Evolutionary conservation across 2,888 invertebrate species (phyloP).

Genomic region (Ophion slaviceki): DNA sequence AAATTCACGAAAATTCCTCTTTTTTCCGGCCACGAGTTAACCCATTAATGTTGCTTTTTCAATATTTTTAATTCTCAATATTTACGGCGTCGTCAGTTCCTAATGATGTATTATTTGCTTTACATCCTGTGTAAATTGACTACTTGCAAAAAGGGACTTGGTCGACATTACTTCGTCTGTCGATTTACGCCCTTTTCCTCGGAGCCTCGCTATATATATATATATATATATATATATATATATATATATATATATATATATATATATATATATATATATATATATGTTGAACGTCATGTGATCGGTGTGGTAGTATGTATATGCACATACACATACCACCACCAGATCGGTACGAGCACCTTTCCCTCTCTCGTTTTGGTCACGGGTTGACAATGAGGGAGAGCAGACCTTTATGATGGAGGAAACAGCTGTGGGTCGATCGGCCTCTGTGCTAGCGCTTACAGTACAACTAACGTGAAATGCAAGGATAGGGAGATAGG

Average conservation of each 20-base stretch:
- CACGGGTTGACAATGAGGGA: conserved; percentile 79
- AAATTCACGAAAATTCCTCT: too few relatives aligned
- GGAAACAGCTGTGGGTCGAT: conserved; percentile 83
- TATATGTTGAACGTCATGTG: background rate
- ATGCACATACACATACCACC: conserved; percentile 9
- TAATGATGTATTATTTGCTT: background rate
- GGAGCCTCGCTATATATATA: background rate
- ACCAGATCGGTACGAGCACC: conserved; percentile 16
- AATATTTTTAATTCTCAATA: background rate
- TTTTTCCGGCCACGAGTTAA: too few relatives aligned
- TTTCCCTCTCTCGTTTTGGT: conserved; percentile 55
- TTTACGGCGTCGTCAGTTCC: background rate
- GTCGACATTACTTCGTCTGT: background rate
- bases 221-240: background rate
- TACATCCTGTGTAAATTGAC: conserved; percentile 7
- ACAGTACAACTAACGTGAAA: conserved; percentile 51
- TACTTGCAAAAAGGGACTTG: background rate
- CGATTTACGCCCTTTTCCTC: conserved; percentile 5
- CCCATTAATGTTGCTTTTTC: background rate
- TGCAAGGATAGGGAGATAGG: conserved; percentile 59
- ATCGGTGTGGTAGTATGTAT: background rate
- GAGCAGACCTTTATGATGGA: conserved; percentile 77
- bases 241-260: background rate
- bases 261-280: background rate
- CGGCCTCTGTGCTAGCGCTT: conserved; percentile 46